Percentiles rank a stretch among this genome's conserved stretches.
Conservation (phyloP, 2,888 invertebrate genomes). For the Pseudanteris insignis region DNA sequence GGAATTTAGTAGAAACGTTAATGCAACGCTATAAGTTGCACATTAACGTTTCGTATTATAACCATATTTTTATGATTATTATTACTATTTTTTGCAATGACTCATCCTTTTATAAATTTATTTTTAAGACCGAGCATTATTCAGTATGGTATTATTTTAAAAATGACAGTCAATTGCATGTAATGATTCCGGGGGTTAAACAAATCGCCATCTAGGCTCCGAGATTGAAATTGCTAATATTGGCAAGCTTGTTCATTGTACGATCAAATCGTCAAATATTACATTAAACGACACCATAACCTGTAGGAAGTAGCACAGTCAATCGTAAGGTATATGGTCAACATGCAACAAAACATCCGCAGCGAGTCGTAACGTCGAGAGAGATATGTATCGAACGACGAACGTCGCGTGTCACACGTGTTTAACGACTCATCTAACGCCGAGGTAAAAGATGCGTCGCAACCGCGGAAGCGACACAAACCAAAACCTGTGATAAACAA, state of each 20-base stretch:
- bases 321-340: constrained; percentile 3
- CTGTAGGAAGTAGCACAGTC: neutral
- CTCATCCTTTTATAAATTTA: no score
- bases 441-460: constrained; percentile 11
- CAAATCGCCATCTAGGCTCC: no score
- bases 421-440: constrained; percentile 7
- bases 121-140: no score
- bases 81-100: no score
- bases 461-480: neutral
- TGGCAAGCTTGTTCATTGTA: neutral
- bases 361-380: constrained; percentile 4
- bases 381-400: constrained; percentile 7
- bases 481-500: constrained; percentile 20
- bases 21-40: no score
- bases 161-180: no score
- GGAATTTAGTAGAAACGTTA: no score
- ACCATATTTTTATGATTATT: no score
- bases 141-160: no score
- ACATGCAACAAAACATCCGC: constrained; percentile 5
- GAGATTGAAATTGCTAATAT: neutral
- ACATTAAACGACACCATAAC: constrained; percentile 2
- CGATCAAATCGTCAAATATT: neutral
- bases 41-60: no score
- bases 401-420: constrained; percentile 5
- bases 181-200: no score